Percentiles rank a stretch among this genome's conserved stretches.
phyloP scores from a whole-genome alignment of 2,797 vertebrate genomes.

The Phylloscopus collybita region DNA sequence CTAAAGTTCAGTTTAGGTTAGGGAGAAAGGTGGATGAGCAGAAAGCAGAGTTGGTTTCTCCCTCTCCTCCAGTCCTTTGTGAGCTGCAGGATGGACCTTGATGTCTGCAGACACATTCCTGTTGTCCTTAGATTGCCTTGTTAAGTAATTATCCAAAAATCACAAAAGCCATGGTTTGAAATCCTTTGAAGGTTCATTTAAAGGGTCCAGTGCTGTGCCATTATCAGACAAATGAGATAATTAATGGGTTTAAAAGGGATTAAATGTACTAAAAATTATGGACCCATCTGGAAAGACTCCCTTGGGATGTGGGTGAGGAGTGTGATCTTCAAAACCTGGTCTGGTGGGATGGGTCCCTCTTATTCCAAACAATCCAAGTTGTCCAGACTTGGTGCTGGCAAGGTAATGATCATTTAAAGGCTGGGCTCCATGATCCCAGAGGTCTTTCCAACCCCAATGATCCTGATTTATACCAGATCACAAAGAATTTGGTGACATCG shows the following conservation, averaged over 20 bases:
- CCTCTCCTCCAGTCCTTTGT: neutral
- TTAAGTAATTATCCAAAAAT: neutral
- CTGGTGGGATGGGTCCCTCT: neutral
- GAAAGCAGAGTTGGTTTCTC: neutral
- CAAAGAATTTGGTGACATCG: neutral
- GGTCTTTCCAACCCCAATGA: neutral
- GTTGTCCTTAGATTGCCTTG: neutral
- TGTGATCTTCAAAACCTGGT: neutral
- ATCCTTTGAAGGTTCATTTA: neutral
- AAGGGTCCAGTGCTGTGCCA: neutral
- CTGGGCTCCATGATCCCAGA: neutral
- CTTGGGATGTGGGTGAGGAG: neutral
- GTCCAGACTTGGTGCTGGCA: neutral
- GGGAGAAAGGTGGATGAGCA: neutral
- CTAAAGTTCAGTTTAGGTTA: neutral
- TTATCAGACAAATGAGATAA: neutral
- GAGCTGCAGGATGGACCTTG: neutral
- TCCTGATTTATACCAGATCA: neutral
- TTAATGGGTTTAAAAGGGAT: neutral
- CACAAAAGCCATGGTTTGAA: neutral
- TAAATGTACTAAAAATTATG: neutral
- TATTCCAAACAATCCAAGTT: neutral
- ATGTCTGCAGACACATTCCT: neutral
- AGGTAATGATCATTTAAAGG: neutral
- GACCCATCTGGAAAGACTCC: neutral